These are phyloP conservation scores for Heliconius hewitsoni DNA, from an alignment of 1,140 invertebrate genomes.

Conservation along the genomic window DNA sequence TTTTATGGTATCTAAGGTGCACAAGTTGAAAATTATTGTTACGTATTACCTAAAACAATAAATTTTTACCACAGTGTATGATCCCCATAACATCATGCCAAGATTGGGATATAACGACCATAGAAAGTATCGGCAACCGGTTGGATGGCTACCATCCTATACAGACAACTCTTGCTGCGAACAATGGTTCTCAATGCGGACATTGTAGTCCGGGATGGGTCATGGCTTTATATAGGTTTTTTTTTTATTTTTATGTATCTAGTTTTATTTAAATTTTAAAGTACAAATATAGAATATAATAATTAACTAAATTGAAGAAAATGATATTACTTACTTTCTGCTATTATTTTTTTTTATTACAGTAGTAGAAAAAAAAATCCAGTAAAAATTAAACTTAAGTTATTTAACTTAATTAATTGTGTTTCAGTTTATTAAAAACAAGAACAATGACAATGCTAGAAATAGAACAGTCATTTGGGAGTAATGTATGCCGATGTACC, in stretches of 20 bases:
- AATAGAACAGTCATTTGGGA: slow-evolving; percentile 85
- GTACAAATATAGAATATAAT: too few relatives aligned
- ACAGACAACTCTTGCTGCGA: slow-evolving; percentile 86
- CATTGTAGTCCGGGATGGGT: slow-evolving; percentile 92
- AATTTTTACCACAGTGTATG: slow-evolving; percentile 82
- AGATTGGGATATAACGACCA: slow-evolving; percentile 88
- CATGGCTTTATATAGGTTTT: slow-evolving; percentile 90
- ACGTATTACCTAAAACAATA: background rate
- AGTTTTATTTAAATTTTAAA: too few relatives aligned
- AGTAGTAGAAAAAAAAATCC: too few relatives aligned
- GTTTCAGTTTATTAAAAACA: slow-evolving; percentile 63
- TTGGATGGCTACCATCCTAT: slow-evolving; percentile 87
- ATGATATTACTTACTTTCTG: too few relatives aligned
- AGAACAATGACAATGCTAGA: slow-evolving; percentile 82
- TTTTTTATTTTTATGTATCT: too few relatives aligned
- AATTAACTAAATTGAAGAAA: too few relatives aligned
- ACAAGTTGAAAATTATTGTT: background rate
- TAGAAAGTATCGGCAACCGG: slow-evolving; percentile 49
- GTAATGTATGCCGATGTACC: slow-evolving; percentile 91
- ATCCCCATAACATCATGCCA: slow-evolving; percentile 85
- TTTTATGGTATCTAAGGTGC: too few relatives aligned
- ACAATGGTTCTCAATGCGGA: slow-evolving; percentile 91
- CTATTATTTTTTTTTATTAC: too few relatives aligned
- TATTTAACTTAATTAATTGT: background rate
- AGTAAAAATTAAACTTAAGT: too few relatives aligned